Base-by-base conservation (phyloP, 2,113 vertebrate genomes). In the Cettia cetti region DNA sequence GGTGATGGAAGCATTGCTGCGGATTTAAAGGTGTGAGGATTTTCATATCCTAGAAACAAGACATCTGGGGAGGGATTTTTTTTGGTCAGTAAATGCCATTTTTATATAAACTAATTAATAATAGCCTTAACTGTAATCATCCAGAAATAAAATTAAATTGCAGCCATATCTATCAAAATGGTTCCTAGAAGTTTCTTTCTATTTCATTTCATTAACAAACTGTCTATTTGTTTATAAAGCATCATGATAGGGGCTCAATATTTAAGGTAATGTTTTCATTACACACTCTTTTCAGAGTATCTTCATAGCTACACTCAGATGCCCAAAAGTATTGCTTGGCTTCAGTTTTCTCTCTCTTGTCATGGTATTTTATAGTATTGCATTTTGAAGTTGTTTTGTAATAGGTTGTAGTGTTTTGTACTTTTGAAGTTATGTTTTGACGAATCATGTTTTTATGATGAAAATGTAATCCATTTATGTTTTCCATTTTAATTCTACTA, bases 1-100 rank as follows among this genome's bases (percentile, higher is more conserved):
- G 13, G n/a, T 61, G 4, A 2, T 75, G 23, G 40, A 79, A 75
- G 2, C 10, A n/a, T 14, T 86, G 27, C 14, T 2, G 0, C 15
- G 61, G 7, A 5, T 44, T 81, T 78, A 72, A 82, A 35, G 7
- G 10, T 66, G 15, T n/a, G 42, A 76, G n/a, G 66, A 52, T 63
- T 80, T 95, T 80, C 14, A 5, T 39, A 35, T 57, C 18, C 15
- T 86, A 39, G 13, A 70, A 86, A 52, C 9, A 56, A 17, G 27
- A 52, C 1, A 26, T 61, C 70, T 30, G 30, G 6, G 4, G 14
- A 23, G 12, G 5, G 6, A 3, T 8, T 3, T 6, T 28, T 12
- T 88, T 59, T 45, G 15, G 8, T 59, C 14, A 18, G 12, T 64
- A 65, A 56, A 28, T 79, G 21, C 5, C 7, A 35, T 86, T 70